phyloP scores from a whole-genome alignment of 2,888 invertebrate genomes.

The Apamea epomidion region DNA sequence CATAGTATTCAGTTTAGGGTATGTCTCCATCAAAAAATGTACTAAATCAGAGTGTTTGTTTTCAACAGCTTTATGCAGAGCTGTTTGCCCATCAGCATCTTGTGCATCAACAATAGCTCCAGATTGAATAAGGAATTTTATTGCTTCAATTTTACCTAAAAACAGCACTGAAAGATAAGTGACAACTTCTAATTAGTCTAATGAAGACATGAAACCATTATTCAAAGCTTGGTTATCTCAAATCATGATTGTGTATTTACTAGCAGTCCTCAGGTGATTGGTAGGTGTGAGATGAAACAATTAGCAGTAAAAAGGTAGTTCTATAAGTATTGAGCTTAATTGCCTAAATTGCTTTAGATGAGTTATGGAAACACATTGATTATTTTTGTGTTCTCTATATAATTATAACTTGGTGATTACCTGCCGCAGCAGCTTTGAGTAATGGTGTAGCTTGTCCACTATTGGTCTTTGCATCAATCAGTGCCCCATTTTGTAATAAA shows the following conservation, averaged over 20 bases:
- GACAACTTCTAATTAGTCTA: constrained; percentile 7
- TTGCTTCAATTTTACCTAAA: constrained; percentile 92
- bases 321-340: constrained; percentile 22
- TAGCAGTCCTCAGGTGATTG: constrained; percentile 23
- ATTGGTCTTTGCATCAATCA: constrained; percentile 93
- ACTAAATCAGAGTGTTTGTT: constrained; percentile 88
- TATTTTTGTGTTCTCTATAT: constrained; percentile 12
- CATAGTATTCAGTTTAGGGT: constrained; percentile 78
- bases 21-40: constrained; percentile 80
- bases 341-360: constrained; percentile 7
- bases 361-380: constrained; percentile 10
- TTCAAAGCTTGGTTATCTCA: constrained; percentile 39
- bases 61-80: constrained; percentile 94
- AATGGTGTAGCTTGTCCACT: constrained; percentile 95
- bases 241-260: constrained; percentile 30
- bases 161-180: constrained; percentile 20
- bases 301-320: constrained; percentile 44
- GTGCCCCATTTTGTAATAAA: constrained; percentile 93
- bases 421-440: constrained; percentile 95
- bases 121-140: constrained; percentile 91
- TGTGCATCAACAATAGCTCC: constrained; percentile 91
- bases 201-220: constrained; percentile 7
- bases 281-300: constrained; percentile 31
- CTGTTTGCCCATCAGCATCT: constrained; percentile 95
- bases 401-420: constrained; percentile 77